Conservation (phyloP, 2,797 vertebrate species). For the Monodelphis domestica region DNA sequence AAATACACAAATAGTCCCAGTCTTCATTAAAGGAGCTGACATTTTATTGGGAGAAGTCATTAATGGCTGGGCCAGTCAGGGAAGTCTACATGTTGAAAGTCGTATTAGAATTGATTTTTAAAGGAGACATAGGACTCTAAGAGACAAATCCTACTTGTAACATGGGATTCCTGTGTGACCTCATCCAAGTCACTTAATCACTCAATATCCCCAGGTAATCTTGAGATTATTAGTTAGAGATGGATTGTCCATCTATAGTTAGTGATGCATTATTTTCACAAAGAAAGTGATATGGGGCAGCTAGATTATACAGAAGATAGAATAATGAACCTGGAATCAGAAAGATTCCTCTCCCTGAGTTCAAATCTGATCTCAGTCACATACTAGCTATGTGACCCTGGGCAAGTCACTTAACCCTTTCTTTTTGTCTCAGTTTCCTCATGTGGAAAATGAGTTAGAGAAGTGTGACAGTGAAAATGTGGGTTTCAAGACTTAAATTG, state of each 20-base stretch:
- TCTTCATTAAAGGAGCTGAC: background rate
- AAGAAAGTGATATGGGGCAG: too few relatives aligned
- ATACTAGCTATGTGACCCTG: too few relatives aligned
- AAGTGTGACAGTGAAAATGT: too few relatives aligned
- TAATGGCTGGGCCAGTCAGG: background rate
- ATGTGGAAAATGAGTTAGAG: too few relatives aligned
- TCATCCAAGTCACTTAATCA: background rate
- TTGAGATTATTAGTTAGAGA: background rate
- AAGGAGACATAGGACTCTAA: background rate
- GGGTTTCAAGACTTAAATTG: too few relatives aligned
- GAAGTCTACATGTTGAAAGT: background rate
- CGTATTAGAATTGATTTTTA: background rate
- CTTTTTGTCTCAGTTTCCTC: too few relatives aligned
- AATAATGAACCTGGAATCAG: too few relatives aligned
- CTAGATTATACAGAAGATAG: too few relatives aligned
- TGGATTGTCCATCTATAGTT: background rate
- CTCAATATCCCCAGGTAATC: background rate
- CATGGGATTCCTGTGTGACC: background rate
- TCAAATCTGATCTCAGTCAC: too few relatives aligned
- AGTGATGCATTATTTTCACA: background rate
- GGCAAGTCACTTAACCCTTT: too few relatives aligned
- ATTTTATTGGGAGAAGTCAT: background rate
- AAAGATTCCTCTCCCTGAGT: too few relatives aligned
- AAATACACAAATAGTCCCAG: background rate
- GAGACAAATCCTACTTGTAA: background rate